phyloP scores from a whole-genome alignment of 2,113 vertebrate genomes.

The Xenopus laevis region DNA sequence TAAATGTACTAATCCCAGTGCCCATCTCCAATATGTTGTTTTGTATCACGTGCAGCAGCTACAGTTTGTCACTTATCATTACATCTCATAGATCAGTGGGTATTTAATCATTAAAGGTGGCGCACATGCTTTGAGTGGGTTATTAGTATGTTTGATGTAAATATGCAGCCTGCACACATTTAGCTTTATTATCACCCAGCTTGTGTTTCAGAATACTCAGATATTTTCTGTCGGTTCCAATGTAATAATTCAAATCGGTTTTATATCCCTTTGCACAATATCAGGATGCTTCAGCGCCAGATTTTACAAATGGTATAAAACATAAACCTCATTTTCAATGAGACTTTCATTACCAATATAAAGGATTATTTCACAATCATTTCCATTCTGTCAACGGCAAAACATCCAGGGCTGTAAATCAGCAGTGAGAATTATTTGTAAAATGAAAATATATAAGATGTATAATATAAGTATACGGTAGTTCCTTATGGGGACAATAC shows the following conservation, averaged over 20 bases:
- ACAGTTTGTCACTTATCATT: constrained; percentile 4
- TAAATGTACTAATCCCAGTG: too few species aligned
- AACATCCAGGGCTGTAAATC: too few species aligned
- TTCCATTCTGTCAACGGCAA: neutral
- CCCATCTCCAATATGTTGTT: too few species aligned
- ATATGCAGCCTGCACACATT: neutral
- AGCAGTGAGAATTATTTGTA: too few species aligned
- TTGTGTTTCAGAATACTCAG: neutral
- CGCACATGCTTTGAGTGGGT: neutral
- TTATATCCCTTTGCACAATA: neutral
- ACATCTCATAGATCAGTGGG: neutral
- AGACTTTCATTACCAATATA: neutral
- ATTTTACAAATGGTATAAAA: neutral
- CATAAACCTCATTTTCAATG: neutral
- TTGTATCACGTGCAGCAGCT: too few species aligned
- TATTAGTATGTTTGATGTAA: neutral
- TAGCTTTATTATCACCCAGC: neutral
- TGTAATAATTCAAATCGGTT: constrained; percentile 5
- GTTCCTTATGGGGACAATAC: too few species aligned
- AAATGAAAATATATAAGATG: too few species aligned
- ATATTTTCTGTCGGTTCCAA: neutral
- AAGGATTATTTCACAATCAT: neutral
- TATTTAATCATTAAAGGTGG: neutral
- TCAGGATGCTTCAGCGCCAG: neutral
- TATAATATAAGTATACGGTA: too few species aligned